phyloP scores from a whole-genome alignment of 2,888 invertebrate genomes.

The Sphecodes monilicornis region DNA sequence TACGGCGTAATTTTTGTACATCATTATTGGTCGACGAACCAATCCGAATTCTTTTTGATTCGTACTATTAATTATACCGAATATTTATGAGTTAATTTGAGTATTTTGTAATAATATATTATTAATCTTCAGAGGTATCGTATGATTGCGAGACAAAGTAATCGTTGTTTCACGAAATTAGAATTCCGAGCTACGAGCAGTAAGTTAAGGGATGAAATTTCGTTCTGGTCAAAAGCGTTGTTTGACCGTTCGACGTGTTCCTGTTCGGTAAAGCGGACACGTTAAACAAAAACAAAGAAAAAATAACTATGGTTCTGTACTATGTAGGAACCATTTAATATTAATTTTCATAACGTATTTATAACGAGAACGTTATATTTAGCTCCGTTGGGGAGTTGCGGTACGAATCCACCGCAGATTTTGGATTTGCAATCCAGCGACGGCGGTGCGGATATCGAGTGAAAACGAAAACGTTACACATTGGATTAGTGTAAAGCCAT shows the following conservation, averaged over 20 bases:
- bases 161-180: constrained; percentile 26
- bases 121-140: constrained; percentile 18
- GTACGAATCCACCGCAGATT: constrained; percentile 14
- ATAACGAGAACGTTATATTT: constrained; percentile 35
- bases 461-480: background rate
- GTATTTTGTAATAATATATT: constrained; percentile 42
- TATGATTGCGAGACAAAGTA: constrained; percentile 20
- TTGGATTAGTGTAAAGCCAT: constrained; percentile 2
- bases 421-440: constrained; percentile 12
- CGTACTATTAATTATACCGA: constrained; percentile 55
- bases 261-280: constrained; percentile 18
- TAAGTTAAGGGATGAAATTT: constrained; percentile 41
- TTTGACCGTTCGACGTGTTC: constrained; percentile 7
- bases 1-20: constrained; percentile 56
- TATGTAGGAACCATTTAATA: constrained; percentile 24
- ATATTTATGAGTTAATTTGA: constrained; percentile 45
- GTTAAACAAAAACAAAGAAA: background rate
- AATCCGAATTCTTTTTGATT: constrained; percentile 47
- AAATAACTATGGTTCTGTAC: background rate
- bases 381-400: constrained; percentile 30
- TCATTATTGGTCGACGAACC: constrained; percentile 48
- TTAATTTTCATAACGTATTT: constrained; percentile 43
- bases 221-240: constrained; percentile 18
- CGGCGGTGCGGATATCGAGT: background rate
- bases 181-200: constrained; percentile 25